A percentile compares a stretch with the other conserved stretches of the same genome.
These are phyloP conservation scores for Myotis planiceps DNA, from an alignment of 2,797 vertebrate species.

Conservation along the genomic window DNA sequence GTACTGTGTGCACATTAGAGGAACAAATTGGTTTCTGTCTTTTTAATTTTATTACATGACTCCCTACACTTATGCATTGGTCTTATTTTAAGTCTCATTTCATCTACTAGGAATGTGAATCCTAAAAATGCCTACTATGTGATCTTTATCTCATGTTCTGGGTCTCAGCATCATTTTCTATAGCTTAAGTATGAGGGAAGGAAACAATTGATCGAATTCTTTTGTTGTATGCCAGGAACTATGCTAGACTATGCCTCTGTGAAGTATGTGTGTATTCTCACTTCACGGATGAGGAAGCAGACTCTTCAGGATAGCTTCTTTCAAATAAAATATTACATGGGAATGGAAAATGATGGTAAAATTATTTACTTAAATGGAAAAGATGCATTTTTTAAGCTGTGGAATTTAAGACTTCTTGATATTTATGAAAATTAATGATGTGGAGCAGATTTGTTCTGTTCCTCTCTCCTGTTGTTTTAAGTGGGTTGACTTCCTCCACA, in stretches of 20 bases:
- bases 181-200: not conserved
- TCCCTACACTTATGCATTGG: not conserved
- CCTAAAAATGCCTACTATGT: not conserved
- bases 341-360: constrained; percentile 77
- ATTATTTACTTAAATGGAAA: constrained; percentile 76
- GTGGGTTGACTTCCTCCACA: constrained; percentile 64
- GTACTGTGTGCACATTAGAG: not conserved
- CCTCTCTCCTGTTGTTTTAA: constrained; percentile 69
- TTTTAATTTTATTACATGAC: not conserved
- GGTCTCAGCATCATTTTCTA: not conserved
- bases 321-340: constrained; percentile 69
- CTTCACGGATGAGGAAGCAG: not conserved
- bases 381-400: constrained; percentile 46
- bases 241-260: not conserved
- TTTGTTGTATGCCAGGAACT: not conserved
- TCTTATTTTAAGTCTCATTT: constrained; percentile 17
- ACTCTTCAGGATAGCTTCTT: constrained; percentile 53
- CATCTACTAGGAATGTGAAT: not conserved
- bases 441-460: constrained; percentile 69
- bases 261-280: not conserved
- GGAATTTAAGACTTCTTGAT: constrained; percentile 72
- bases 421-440: constrained; percentile 84
- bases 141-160: not conserved
- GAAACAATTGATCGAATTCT: not conserved
- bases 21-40: not conserved